Evolutionary conservation across 1,140 invertebrate species (phyloP).

Genomic region (Ruditapes philippinarum): DNA sequence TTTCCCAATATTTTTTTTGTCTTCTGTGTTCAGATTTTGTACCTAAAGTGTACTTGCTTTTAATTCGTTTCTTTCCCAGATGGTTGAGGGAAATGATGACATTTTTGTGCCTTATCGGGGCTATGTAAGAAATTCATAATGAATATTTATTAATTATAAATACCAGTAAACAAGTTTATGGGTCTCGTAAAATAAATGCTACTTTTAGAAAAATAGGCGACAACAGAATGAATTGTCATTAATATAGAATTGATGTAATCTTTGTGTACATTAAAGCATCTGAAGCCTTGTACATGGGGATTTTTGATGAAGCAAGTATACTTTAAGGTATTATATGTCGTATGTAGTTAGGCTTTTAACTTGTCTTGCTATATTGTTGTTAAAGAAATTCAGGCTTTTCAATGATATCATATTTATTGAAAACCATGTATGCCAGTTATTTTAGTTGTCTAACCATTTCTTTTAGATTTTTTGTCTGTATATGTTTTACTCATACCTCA

Average conservation of each 20-base stretch:
- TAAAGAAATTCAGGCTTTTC: slow-evolving; percentile 11
- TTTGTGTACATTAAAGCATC: slow-evolving; percentile 56
- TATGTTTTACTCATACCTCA: slow-evolving; percentile 17
- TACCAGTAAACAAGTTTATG: background rate
- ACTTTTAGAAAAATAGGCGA: background rate
- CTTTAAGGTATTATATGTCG: slow-evolving; percentile 65
- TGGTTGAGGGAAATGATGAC: slow-evolving; percentile 66
- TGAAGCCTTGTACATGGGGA: slow-evolving; percentile 48
- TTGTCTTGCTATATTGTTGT: slow-evolving; percentile 26
- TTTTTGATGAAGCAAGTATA: slow-evolving; percentile 66
- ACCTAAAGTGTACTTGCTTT: slow-evolving; percentile 68
- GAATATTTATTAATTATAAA: background rate
- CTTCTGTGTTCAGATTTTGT: slow-evolving; percentile 52
- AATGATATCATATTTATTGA: background rate
- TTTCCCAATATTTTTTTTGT: slow-evolving; percentile 45
- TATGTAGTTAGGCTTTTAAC: slow-evolving; percentile 51
- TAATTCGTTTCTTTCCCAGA: slow-evolving; percentile 65
- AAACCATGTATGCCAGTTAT: background rate
- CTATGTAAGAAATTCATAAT: background rate
- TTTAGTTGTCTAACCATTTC: slow-evolving; percentile 9
- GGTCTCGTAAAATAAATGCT: background rate
- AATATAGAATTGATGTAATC: background rate
- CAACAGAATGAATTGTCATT: background rate
- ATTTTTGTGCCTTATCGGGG: slow-evolving; percentile 16
- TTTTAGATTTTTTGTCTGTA: background rate